Conservation (phyloP, 1,140 invertebrate species). For the Oryzaephilus surinamensis region DNA sequence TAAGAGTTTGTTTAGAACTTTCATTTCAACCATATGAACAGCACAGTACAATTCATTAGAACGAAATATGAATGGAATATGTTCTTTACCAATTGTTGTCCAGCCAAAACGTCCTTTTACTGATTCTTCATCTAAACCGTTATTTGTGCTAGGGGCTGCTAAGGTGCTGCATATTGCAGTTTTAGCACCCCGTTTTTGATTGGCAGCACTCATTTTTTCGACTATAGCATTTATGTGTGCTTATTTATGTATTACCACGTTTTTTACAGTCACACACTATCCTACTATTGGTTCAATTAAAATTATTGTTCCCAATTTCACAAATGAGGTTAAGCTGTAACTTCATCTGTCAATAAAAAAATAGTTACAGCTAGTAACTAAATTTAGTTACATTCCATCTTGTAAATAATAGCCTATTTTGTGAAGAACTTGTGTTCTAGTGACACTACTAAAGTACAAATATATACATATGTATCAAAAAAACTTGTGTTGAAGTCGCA, state of each 20-base stretch:
- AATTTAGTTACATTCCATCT: too few species aligned
- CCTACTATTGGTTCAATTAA: too few species aligned
- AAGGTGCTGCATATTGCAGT: constrained; percentile 53
- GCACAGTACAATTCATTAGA: constrained; percentile 78
- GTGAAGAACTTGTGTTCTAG: too few species aligned
- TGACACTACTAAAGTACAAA: too few species aligned
- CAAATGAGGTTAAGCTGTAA: constrained; percentile 33
- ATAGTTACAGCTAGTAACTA: too few species aligned
- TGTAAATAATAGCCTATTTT: too few species aligned
- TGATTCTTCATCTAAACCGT: constrained; percentile 59
- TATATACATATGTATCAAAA: too few species aligned
- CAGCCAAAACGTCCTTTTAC: constrained; percentile 81
- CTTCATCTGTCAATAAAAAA: too few species aligned
- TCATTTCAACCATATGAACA: constrained; percentile 84
- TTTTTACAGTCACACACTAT: too few species aligned
- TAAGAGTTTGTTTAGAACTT: constrained; percentile 76
- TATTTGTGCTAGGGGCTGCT: constrained; percentile 6
- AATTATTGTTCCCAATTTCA: neutral
- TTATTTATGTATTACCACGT: too few species aligned
- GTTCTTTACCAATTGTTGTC: constrained; percentile 71
- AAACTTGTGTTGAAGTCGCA: too few species aligned
- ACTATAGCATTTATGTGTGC: too few species aligned
- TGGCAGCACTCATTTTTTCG: constrained; percentile 42
- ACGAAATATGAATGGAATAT: constrained; percentile 81
- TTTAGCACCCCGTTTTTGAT: constrained; percentile 73